Evolutionary conservation across 2,888 invertebrate genomes (phyloP).

Genomic region (Drosophila niveifrons): DNA sequence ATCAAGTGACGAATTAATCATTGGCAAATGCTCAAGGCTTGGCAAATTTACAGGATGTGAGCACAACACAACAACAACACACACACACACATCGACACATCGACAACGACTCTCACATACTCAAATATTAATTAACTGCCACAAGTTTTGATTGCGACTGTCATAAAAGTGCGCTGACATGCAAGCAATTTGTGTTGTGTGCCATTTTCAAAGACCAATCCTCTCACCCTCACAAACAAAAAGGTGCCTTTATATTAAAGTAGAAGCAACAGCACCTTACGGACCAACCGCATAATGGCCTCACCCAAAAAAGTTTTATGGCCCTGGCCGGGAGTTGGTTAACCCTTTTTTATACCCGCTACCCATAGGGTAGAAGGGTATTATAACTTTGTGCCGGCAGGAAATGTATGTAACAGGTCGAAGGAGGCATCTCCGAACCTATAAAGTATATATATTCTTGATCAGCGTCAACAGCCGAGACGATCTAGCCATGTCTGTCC

Average conservation of each 20-base stretch:
- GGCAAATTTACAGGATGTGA: conserved; percentile 47
- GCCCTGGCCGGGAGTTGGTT: conserved; percentile 69
- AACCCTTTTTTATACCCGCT: conserved; percentile 73
- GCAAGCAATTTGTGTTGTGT: conserved; percentile 69
- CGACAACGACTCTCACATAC: neutral
- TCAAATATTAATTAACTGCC: conserved; percentile 70
- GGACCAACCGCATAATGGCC: conserved; percentile 37
- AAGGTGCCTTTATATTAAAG: neutral
- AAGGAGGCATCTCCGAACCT: too few relatives aligned
- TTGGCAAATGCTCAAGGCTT: conserved; percentile 44
- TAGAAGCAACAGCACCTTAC: conserved; percentile 5
- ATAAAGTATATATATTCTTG: too few relatives aligned
- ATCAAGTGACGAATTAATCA: conserved; percentile 62
- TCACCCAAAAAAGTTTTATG: conserved; percentile 71
- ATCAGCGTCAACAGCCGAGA: too few relatives aligned
- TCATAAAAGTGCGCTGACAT: conserved; percentile 73
- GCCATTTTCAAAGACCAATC: conserved; percentile 9
- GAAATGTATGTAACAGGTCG: too few relatives aligned
- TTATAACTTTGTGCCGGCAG: too few relatives aligned
- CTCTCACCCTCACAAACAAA: conserved; percentile 24
- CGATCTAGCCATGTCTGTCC: too few relatives aligned
- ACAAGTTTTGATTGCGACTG: conserved; percentile 57
- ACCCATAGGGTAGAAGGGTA: too few relatives aligned
- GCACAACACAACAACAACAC: conserved; percentile 16
- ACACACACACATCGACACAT: conserved; percentile 3